phyloP scores from a whole-genome alignment of 2,113 vertebrate species.

The Mionectes macconnelli region DNA sequence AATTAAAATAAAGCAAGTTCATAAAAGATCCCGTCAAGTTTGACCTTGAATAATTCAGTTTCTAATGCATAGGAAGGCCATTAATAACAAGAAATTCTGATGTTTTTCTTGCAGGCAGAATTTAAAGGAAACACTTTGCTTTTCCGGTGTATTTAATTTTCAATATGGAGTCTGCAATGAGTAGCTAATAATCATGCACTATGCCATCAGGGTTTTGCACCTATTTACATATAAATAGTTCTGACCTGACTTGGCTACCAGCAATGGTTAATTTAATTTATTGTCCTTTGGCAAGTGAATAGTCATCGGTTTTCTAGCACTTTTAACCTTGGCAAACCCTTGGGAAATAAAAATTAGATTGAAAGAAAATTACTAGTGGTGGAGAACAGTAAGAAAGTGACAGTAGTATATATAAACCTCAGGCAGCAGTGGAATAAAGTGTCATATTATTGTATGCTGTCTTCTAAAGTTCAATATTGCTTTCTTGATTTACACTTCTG shows the following conservation, averaged over 20 bases:
- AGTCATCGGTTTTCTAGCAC: slow-evolving; percentile 77
- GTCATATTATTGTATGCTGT: slow-evolving; percentile 75
- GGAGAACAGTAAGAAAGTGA: slow-evolving; percentile 79
- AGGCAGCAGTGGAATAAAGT: slow-evolving; percentile 70
- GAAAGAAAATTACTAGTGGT: slow-evolving; percentile 81
- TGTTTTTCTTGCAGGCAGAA: slow-evolving; percentile 30
- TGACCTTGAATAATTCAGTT: slow-evolving; percentile 10
- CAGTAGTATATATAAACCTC: slow-evolving; percentile 82
- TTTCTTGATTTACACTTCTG: slow-evolving; percentile 72
- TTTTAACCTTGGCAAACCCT: slow-evolving; percentile 80
- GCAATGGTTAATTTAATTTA: slow-evolving; percentile 80
- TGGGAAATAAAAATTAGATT: slow-evolving; percentile 85
- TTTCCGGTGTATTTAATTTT: slow-evolving; percentile 45
- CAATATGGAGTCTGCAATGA: slow-evolving; percentile 55
- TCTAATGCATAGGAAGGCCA: background rate
- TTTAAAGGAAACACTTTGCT: background rate
- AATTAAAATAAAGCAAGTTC: slow-evolving; percentile 19
- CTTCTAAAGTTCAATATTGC: slow-evolving; percentile 75
- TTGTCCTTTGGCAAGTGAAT: slow-evolving; percentile 75
- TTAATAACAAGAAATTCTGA: background rate
- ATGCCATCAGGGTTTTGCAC: slow-evolving; percentile 54
- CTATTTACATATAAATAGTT: slow-evolving; percentile 83
- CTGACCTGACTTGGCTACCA: slow-evolving; percentile 69
- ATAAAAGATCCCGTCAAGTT: background rate
- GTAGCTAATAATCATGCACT: slow-evolving; percentile 62